phyloP scores from a whole-genome alignment of 1,140 invertebrate genomes.

The Calliphora vicina region DNA sequence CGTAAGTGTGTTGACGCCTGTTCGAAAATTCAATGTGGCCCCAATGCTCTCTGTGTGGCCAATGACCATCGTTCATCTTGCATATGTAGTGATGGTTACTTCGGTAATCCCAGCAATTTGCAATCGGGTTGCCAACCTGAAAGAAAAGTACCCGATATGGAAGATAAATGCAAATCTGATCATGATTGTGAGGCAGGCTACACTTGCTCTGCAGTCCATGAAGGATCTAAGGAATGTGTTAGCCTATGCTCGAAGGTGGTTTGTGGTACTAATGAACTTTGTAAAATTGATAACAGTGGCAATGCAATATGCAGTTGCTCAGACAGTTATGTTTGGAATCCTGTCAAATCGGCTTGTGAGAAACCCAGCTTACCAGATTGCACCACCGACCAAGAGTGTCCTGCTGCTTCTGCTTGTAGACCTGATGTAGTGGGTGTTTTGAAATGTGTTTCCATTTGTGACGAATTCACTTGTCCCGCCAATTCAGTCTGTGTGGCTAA shows the following conservation, averaged over 20 bases:
- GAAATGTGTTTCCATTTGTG: slow-evolving; percentile 80
- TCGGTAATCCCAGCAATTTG: slow-evolving; percentile 81
- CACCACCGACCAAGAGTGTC: slow-evolving; percentile 75
- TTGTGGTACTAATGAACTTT: slow-evolving; percentile 83
- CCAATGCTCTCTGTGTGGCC: slow-evolving; percentile 85
- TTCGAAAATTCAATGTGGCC: slow-evolving; percentile 86
- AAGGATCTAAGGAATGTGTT: slow-evolving; percentile 73
- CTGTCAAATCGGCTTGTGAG: slow-evolving; percentile 79
- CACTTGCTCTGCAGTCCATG: slow-evolving; percentile 68
- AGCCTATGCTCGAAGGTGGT: slow-evolving; percentile 80
- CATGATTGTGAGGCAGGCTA: slow-evolving; percentile 75
- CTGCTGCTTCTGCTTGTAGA: slow-evolving; percentile 72
- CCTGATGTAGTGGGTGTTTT: slow-evolving; percentile 85
- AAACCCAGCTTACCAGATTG: slow-evolving; percentile 87
- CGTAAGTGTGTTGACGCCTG: slow-evolving; percentile 87
- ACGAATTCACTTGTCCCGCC: slow-evolving; percentile 80
- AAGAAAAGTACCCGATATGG: slow-evolving; percentile 64
- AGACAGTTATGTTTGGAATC: slow-evolving; percentile 82
- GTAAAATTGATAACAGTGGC: slow-evolving; percentile 71
- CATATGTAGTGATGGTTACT: slow-evolving; percentile 81
- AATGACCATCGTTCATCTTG: slow-evolving; percentile 85
- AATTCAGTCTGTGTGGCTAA: slow-evolving; percentile 82
- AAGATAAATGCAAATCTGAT: slow-evolving; percentile 72
- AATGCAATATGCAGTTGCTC: slow-evolving; percentile 80
- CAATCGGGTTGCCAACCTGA: slow-evolving; percentile 77